phyloP scores from a whole-genome alignment of 2,888 invertebrate genomes.

The Prosapia bicincta region DNA sequence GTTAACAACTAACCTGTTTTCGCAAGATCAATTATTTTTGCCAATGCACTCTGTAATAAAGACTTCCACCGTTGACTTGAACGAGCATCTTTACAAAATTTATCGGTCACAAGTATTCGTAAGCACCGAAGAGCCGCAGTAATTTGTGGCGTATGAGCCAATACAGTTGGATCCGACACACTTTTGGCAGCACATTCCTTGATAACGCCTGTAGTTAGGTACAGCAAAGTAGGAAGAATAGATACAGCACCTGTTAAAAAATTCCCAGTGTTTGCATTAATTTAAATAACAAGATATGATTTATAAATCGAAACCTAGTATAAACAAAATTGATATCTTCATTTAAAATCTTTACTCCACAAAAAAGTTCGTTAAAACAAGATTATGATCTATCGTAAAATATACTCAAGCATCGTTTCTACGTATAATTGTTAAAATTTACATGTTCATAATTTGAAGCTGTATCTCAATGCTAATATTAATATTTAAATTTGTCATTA shows the following conservation, averaged over 20 bases:
- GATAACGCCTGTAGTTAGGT: slow-evolving; percentile 84
- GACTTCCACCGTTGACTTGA: slow-evolving; percentile 69
- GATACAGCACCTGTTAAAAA: slow-evolving; percentile 65
- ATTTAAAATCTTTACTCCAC: too few species aligned
- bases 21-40: slow-evolving; percentile 85
- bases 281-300: slow-evolving; percentile 2
- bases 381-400: too few species aligned
- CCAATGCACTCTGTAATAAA: slow-evolving; percentile 82
- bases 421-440: too few species aligned
- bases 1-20: slow-evolving; percentile 76
- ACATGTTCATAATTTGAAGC: too few species aligned
- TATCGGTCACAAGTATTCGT: slow-evolving; percentile 60
- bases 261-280: too few species aligned
- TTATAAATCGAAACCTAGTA: too few species aligned
- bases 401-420: too few species aligned
- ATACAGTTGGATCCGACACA: slow-evolving; percentile 51
- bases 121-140: slow-evolving; percentile 77
- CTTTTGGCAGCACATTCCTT: slow-evolving; percentile 72
- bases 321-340: too few species aligned
- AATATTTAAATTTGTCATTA: too few species aligned
- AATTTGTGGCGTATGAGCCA: slow-evolving; percentile 67
- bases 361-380: too few species aligned
- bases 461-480: too few species aligned
- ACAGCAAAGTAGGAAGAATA: slow-evolving; percentile 89
- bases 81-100: slow-evolving; percentile 60